Conservation (phyloP, 2,113 vertebrate species). For the Bubo scandiacus region DNA sequence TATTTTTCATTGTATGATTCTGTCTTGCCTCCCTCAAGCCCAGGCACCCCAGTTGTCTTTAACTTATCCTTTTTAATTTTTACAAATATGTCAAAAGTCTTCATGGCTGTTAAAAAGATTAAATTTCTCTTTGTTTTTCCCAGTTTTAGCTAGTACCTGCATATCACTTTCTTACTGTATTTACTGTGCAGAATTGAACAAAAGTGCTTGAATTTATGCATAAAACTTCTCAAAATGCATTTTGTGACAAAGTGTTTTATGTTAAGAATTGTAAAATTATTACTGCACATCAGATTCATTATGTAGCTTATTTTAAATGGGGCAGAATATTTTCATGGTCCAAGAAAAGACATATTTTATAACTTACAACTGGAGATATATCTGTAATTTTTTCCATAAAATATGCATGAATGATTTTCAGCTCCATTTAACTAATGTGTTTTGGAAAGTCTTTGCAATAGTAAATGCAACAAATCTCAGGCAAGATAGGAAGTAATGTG, state of each 20-base stretch:
- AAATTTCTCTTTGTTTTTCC: not conserved
- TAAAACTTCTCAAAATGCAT: conserved; percentile 39
- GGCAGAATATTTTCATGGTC: conserved; percentile 72
- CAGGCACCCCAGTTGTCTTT: not conserved
- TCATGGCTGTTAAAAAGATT: not conserved
- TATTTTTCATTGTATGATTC: not conserved
- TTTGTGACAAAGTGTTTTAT: conserved; percentile 59
- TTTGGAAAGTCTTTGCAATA: conserved; percentile 72
- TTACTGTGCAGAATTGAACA: conserved; percentile 18
- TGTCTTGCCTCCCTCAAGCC: not conserved
- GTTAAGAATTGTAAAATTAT: conserved; percentile 68
- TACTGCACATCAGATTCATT: conserved; percentile 65
- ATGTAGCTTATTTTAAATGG: conserved; percentile 69
- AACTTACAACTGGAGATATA: conserved; percentile 64
- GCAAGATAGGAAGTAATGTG: conserved; percentile 49
- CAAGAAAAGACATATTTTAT: conserved; percentile 68
- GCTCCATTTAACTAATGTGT: conserved; percentile 74
- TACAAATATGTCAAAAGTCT: not conserved
- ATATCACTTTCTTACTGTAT: not conserved
- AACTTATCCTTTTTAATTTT: conserved; percentile 1
- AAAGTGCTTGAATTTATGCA: conserved; percentile 47
- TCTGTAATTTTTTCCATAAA: conserved; percentile 66
- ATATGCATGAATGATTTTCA: conserved; percentile 74
- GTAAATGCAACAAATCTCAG: conserved; percentile 70
- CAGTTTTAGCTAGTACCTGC: not conserved